Base-by-base conservation (phyloP, 2,888 invertebrate species). In the Pseudeuparius sepicola region DNA sequence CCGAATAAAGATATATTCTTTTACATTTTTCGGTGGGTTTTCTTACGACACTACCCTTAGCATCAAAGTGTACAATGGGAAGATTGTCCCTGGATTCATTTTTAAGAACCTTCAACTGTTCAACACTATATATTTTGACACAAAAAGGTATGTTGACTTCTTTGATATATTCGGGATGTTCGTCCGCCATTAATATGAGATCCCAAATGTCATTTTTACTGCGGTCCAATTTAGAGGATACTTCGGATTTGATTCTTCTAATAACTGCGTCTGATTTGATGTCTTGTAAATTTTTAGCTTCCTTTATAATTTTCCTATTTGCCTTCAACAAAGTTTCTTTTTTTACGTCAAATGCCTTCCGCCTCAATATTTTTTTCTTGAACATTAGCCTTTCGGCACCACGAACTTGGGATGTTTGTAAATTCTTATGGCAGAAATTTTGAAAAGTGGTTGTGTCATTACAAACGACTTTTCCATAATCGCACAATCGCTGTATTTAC, bases 21-120 rank as follows among this genome's bases (percentile, higher is more conserved):
- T 37, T 44, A 20, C 17, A 20, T 4, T 28, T 25, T n/a, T 27
- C 11, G 6, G 14, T 25, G 14, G 43, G 45, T 14, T 33, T 34
- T 34, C 37, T 31, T 5, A 42, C 45, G 2, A 47, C 24, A 4
- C 30, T 26, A 7, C 47, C 45, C 10, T 45, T 45, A 10, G 44
- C 42, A 41, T 47, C 45, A 31, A 45, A 43, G 34, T 45, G 36
- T 15, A 47, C 35, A 9, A 39, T 14, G 3, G 40, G 41, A 14
- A 38, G 28, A 16, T n/a, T 14, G 4, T 29, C 17, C 20, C 3
- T 29, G 14, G 14, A 31, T 24, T 37, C 33, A 2, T 26, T n/a
- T 33, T 41, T 26, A 6, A 43, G 16, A 9, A 42, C 29, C 4
- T 16, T 2, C 2, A 46, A 7, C 37, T 48, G 42, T 34, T 42